A percentile compares a stretch with the other conserved stretches of the same genome.
Evolutionary conservation across 2,113 vertebrate species (phyloP).

Genomic region (Varanus komodoensis): DNA sequence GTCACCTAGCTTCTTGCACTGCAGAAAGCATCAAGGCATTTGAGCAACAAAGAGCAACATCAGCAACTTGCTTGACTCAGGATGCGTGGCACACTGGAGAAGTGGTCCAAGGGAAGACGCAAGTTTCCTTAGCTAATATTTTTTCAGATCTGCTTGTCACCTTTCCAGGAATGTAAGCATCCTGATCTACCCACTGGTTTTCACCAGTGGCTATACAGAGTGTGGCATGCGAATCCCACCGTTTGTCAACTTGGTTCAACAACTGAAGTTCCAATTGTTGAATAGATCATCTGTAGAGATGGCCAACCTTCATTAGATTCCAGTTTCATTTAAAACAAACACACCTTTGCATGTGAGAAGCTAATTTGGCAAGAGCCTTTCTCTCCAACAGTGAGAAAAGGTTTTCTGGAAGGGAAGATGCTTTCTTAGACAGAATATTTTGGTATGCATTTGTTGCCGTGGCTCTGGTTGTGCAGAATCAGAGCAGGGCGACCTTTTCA

Average conservation of each 20-base stretch:
- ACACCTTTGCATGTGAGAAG: background rate
- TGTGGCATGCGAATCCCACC: too few relatives aligned
- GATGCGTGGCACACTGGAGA: background rate
- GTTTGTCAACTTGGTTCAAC: too few relatives aligned
- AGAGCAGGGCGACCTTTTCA: background rate
- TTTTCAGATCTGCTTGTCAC: background rate
- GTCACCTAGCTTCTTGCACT: background rate
- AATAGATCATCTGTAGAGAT: too few relatives aligned
- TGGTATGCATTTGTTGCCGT: background rate
- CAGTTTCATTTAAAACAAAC: background rate
- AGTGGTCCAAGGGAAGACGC: background rate
- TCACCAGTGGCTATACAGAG: background rate
- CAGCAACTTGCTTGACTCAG: rapidly evolving
- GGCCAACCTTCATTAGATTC: too few relatives aligned
- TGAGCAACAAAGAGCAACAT: background rate
- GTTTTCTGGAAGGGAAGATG: background rate
- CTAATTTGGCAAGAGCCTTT: background rate
- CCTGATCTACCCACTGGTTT: background rate
- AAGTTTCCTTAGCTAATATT: background rate
- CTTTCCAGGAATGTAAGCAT: background rate
- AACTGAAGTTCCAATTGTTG: too few relatives aligned
- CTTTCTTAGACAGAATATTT: too few relatives aligned
- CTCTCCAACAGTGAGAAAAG: background rate
- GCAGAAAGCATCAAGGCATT: background rate
- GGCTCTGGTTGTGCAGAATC: too few relatives aligned